phyloP scores from a whole-genome alignment of 2,888 invertebrate genomes.

The Watsonalla cultraria region DNA sequence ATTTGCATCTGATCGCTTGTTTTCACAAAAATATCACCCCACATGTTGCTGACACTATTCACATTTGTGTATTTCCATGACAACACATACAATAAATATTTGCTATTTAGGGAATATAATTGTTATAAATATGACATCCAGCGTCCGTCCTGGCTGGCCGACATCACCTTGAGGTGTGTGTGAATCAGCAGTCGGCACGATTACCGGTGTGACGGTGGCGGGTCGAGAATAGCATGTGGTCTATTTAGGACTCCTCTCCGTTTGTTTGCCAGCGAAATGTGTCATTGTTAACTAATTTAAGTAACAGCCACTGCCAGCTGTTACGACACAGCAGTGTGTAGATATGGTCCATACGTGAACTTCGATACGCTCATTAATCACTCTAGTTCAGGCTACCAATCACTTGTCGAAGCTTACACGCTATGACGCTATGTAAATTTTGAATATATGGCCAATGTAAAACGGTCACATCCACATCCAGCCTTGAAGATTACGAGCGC shows the following conservation, averaged over 20 bases:
- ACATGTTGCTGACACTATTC: constrained; percentile 3
- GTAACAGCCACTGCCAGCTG: constrained; percentile 73
- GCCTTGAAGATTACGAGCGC: constrained; percentile 38
- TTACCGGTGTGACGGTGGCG: constrained; percentile 70
- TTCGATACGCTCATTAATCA: constrained; percentile 44
- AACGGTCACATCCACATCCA: constrained; percentile 12
- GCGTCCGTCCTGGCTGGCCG: constrained; percentile 27
- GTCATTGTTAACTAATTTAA: constrained; percentile 79
- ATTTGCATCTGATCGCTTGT: constrained; percentile 14
- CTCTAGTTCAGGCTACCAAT: constrained; percentile 13
- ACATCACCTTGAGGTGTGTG: constrained; percentile 70
- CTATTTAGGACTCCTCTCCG: constrained; percentile 74
- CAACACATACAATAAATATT: background rate
- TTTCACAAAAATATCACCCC: constrained; percentile 14
- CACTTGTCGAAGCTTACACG: constrained; percentile 12
- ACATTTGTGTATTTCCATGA: background rate
- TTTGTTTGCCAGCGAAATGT: constrained; percentile 78
- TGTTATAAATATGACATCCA: background rate
- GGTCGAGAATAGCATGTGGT: constrained; percentile 71
- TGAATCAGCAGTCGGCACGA: constrained; percentile 70
- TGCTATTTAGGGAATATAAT: background rate
- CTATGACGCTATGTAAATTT: background rate
- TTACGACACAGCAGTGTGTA: constrained; percentile 59
- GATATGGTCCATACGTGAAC: constrained; percentile 37
- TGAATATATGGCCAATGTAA: constrained; percentile 4